phyloP scores from a whole-genome alignment of 1,140 invertebrate species.

The Leptinotarsa lineolata region DNA sequence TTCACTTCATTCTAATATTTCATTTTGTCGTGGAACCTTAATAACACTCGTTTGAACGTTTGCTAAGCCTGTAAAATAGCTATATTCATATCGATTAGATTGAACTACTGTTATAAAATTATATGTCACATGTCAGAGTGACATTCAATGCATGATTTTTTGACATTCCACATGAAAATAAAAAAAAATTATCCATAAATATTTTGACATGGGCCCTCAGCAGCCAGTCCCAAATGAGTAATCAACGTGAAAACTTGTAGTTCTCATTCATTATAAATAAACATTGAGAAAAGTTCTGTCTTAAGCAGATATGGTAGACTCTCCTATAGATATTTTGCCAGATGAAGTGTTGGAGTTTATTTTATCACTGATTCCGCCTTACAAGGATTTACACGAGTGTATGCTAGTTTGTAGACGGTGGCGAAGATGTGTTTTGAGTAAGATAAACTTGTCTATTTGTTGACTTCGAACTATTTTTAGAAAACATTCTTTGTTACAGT shows the following conservation, averaged over 20 bases:
- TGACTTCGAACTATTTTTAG: conserved; percentile 29
- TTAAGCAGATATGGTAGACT: conserved; percentile 1
- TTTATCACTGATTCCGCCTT: conserved; percentile 84
- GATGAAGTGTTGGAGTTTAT: conserved; percentile 94
- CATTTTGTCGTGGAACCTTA: no score
- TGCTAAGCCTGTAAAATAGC: no score
- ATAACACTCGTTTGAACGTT: no score
- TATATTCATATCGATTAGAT: no score
- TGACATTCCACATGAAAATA: conserved; percentile 9
- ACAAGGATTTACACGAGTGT: conserved; percentile 85
- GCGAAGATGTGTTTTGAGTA: conserved; percentile 80
- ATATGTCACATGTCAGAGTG: background rate
- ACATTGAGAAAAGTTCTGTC: background rate
- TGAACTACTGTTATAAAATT: no score
- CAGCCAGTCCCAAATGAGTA: conserved; percentile 12
- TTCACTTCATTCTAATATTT: no score
- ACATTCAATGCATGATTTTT: background rate
- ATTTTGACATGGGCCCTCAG: background rate
- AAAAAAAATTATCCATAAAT: background rate
- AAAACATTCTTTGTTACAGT: conserved; percentile 1
- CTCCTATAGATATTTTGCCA: conserved; percentile 63
- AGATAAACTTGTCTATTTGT: conserved; percentile 52
- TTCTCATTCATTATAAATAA: background rate
- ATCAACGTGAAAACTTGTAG: background rate
- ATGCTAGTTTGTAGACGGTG: conserved; percentile 84